These are phyloP conservation scores for Typhlichthys eigenmanni DNA, from an alignment of 2,797 vertebrate species.

Conservation along the genomic window DNA sequence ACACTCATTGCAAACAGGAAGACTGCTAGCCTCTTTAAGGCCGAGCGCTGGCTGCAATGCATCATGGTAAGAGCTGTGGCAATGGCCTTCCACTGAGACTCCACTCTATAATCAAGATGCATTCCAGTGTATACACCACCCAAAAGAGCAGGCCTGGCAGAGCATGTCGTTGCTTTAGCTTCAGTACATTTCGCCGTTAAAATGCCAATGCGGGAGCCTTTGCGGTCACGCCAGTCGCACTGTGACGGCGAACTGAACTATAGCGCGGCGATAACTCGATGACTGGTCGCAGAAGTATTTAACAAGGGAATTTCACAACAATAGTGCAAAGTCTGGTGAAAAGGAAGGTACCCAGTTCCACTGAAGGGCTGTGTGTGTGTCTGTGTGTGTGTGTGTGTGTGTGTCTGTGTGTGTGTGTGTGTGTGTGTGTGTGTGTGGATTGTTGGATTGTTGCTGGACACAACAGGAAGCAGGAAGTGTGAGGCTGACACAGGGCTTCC, in stretches of 20 bases:
- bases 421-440: not conserved
- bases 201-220: constrained; percentile 38
- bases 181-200: constrained; percentile 16
- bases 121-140: constrained; percentile 65
- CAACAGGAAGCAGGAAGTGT: constrained; percentile 84
- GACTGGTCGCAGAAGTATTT: constrained; percentile 34
- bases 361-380: constrained; percentile 30
- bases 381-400: not conserved
- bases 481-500: constrained; percentile 76
- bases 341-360: constrained; percentile 61
- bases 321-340: constrained; percentile 42
- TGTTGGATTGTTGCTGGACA: constrained; percentile 72
- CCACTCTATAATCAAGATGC: constrained; percentile 70
- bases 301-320: constrained; percentile 60
- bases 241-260: constrained; percentile 23
- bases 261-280: not conserved
- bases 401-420: constrained; percentile 1
- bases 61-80: constrained; percentile 66
- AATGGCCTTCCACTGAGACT: constrained; percentile 61
- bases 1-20: constrained; percentile 67
- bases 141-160: constrained; percentile 50
- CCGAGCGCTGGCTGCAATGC: constrained; percentile 44
- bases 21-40: constrained; percentile 69
- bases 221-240: constrained; percentile 30
- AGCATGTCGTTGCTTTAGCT: constrained; percentile 21